Evolutionary conservation across 2,797 vertebrate genomes (phyloP).

Genomic region (Rhadinocentrus ornatus): DNA sequence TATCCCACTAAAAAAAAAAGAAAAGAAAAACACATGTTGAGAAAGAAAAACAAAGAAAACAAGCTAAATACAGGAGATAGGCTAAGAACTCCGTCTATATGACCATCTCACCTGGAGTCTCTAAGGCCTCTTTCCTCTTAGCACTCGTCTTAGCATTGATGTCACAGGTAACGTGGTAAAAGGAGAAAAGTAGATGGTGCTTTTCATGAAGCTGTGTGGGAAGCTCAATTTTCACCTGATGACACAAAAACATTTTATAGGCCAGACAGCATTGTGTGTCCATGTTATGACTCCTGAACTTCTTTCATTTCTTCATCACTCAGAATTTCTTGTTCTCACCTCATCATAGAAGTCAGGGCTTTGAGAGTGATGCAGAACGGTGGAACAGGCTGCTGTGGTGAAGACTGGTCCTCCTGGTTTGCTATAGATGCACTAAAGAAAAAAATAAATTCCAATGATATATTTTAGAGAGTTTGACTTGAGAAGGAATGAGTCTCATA

Average conservation of each 20-base stretch:
- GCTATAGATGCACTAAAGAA: constrained; percentile 93
- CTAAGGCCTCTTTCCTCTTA: constrained; percentile 96
- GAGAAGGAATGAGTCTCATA: constrained; percentile 3
- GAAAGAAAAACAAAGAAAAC: not conserved
- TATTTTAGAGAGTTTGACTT: constrained; percentile 21
- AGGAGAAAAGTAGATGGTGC: constrained; percentile 98
- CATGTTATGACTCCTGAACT: not conserved
- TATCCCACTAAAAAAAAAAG: constrained; percentile 87
- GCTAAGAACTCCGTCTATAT: not conserved
- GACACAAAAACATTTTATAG: constrained; percentile 7
- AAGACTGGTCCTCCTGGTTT: constrained; percentile 94
- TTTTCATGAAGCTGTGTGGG: constrained; percentile 97
- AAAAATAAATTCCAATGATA: constrained; percentile 5
- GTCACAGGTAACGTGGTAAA: constrained; percentile 98
- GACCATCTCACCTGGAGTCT: constrained; percentile 89
- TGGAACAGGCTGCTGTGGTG: constrained; percentile 88
- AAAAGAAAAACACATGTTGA: not conserved
- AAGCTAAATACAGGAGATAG: not conserved
- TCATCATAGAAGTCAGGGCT: constrained; percentile 98
- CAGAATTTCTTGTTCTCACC: constrained; percentile 74
- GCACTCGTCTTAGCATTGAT: constrained; percentile 97
- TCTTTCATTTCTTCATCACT: no score
- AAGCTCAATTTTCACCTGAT: constrained; percentile 96
- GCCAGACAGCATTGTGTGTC: not conserved
- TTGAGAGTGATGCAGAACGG: constrained; percentile 96